Evolutionary conservation across 2,113 vertebrate species (phyloP).

Genomic region (Gallinago jamesoni): DNA sequence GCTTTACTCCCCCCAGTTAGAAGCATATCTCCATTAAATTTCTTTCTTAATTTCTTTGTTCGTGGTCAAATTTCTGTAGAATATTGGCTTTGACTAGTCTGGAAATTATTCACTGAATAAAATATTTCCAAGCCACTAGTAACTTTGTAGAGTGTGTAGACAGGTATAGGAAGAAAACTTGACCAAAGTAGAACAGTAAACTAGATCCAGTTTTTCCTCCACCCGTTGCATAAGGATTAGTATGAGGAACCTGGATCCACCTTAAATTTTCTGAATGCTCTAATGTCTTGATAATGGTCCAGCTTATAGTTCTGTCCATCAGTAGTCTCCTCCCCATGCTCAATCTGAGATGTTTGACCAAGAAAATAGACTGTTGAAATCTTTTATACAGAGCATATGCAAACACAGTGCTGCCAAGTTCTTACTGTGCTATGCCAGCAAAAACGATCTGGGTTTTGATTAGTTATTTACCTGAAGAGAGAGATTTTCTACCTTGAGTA

Average conservation of each 20-base stretch:
- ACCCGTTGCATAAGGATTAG: not conserved
- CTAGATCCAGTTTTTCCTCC: not conserved
- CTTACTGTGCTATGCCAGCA: not conserved
- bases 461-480: constrained; percentile 60
- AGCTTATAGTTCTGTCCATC: not conserved
- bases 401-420: not conserved
- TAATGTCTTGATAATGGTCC: not conserved
- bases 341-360: fast-evolving
- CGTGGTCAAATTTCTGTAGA: not conserved
- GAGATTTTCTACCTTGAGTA: constrained; percentile 31
- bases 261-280: not conserved
- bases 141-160: not conserved
- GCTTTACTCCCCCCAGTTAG: not conserved
- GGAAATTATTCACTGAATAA: not conserved
- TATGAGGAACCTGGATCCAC: not conserved
- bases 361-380: not conserved
- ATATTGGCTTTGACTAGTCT: not conserved
- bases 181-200: not conserved
- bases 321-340: not conserved
- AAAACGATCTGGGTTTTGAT: constrained; percentile 12
- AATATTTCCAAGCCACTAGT: not conserved
- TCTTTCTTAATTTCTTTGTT: not conserved
- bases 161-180: not conserved
- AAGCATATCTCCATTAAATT: not conserved
- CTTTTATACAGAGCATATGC: not conserved